Evolutionary conservation across 2,888 invertebrate genomes (phyloP), one percentile per base, ranked within the genome.

Genomic region (Clanis bilineata): DNA sequence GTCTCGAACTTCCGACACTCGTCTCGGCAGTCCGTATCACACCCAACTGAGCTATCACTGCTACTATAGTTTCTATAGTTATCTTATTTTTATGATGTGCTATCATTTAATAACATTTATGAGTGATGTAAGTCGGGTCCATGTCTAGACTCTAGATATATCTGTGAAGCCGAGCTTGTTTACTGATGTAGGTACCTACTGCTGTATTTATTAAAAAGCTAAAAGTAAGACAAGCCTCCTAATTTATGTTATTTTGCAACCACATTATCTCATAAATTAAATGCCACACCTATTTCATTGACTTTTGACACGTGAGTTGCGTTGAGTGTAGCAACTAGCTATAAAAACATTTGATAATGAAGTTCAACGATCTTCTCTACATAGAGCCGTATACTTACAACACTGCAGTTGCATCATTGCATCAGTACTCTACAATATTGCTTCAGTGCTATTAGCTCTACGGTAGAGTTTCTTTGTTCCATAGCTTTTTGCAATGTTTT

Each of bases 271-370:
- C 1, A 3, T 1, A 51, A 32, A 32, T 28, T 25, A n/a, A 23
- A 23, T 45, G 7, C 10, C 45, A 23, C n/a, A 6, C 25, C 25
- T 45, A 45, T 32, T 51, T 51, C 9, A 51, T 51, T 51, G 51
- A 51, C 32, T 51, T 51, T 32, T 6, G 32, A 28, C 18, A 36
- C 41, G 44, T 12, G 25, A n/a, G 15, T 10, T 18, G 51, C 32
- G 18, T 32, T 18, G 32, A 21, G 28, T 51, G 15, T 18, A 32
- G 15, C 9, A 51, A n/a, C n/a, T n/a, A 28, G 28, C 51, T 25
- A 45, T 45, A 23, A 45, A 45, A 45, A 45, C 45, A 25, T 32
- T 51, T 51, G 51, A 51, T 51, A 51, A 9, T 4, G 45, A 51
- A 51, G 51, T 51, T 51, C 51, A 51, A 32, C 51, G 51, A 15